These are phyloP conservation scores for Aphodius sticticus DNA, from an alignment of 2,888 invertebrate genomes.

Conservation along the genomic window DNA sequence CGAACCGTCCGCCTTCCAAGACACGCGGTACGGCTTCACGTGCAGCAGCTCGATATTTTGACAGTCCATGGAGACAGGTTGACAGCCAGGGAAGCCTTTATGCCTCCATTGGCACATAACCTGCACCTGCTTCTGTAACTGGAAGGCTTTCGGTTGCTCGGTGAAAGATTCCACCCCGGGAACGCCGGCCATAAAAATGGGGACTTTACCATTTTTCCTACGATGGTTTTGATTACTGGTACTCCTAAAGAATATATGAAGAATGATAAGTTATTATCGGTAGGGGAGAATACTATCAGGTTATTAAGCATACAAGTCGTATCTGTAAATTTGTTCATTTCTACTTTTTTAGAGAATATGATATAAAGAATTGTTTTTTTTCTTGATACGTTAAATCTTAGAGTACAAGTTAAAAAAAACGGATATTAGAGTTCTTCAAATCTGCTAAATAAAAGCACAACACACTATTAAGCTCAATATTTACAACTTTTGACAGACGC, in stretches of 20 bases:
- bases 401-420: too few relatives aligned
- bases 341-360: not conserved
- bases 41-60: conserved; percentile 79
- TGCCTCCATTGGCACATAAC: conserved; percentile 81
- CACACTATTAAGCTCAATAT: not conserved
- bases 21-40: conserved; percentile 90
- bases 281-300: not conserved
- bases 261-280: not conserved
- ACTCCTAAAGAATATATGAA: not conserved
- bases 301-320: not conserved
- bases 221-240: conserved; percentile 31
- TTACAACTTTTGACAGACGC: not conserved
- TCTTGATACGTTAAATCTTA: too few relatives aligned
- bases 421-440: too few relatives aligned
- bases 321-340: not conserved
- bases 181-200: conserved; percentile 88
- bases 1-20: conserved; percentile 99
- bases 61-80: conserved; percentile 96
- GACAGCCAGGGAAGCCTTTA: conserved; percentile 92
- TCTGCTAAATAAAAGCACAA: too few relatives aligned
- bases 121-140: conserved; percentile 79
- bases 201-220: conserved; percentile 32
- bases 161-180: conserved; percentile 77
- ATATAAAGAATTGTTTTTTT: not conserved
- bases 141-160: conserved; percentile 63